Evolutionary conservation across 2,888 invertebrate species (phyloP).

Genomic region (Nebria salina): DNA sequence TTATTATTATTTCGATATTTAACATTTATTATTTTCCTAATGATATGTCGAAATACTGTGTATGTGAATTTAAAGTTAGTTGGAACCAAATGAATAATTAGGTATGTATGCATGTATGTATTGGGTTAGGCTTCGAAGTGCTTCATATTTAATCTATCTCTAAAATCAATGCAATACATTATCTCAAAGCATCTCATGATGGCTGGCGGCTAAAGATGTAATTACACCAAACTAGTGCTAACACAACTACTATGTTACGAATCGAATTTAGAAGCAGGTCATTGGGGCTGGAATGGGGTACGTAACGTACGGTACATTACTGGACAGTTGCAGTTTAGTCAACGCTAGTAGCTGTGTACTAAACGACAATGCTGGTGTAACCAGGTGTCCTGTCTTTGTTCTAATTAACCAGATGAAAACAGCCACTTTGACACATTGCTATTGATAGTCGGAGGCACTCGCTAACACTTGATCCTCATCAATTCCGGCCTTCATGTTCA

Average conservation of each 20-base stretch:
- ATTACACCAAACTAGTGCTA: constrained; percentile 6
- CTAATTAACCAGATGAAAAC: constrained; percentile 18
- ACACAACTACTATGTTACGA: not conserved
- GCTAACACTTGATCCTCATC: not conserved
- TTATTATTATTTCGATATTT: too few relatives aligned
- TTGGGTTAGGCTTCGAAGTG: not conserved
- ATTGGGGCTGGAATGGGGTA: not conserved
- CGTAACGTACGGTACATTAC: not conserved
- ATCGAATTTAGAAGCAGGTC: not conserved
- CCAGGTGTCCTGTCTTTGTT: constrained; percentile 3
- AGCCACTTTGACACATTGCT: not conserved
- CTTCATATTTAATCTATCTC: not conserved
- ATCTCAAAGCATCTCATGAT: not conserved
- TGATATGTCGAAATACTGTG: too few relatives aligned
- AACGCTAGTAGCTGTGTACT: constrained; percentile 3
- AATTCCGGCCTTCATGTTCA: not conserved
- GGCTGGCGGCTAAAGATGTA: constrained; percentile 15
- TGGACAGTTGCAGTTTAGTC: not conserved
- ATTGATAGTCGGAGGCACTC: not conserved
- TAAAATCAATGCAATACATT: constrained; percentile 20
- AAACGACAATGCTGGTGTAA: not conserved
- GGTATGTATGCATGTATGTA: not conserved
- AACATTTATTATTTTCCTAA: too few relatives aligned
- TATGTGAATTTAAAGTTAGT: not conserved
- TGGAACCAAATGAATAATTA: not conserved